Percentiles rank a stretch among this genome's conserved stretches.
phyloP scores from a whole-genome alignment of 1,140 invertebrate species.

The Helicoverpa armigera region DNA sequence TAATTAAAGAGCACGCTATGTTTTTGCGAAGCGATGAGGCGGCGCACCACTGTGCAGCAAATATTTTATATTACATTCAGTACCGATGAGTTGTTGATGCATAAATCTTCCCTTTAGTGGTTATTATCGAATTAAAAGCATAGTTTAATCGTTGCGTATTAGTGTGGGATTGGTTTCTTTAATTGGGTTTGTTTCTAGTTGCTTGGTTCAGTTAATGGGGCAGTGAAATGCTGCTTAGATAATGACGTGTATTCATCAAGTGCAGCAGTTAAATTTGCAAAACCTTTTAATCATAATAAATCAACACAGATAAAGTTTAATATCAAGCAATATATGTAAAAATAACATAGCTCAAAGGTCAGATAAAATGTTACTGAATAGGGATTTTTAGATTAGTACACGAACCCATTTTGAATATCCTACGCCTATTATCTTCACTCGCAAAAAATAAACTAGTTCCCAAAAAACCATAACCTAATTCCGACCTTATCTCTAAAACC shows the following conservation, averaged over 20 bases:
- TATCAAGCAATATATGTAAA: too few relatives aligned
- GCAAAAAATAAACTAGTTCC: too few relatives aligned
- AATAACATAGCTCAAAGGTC: too few relatives aligned
- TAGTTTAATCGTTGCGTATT: background rate
- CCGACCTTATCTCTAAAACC: background rate
- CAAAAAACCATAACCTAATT: background rate
- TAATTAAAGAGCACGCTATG: slow-evolving; percentile 52
- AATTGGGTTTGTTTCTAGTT: background rate
- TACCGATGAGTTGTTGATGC: background rate
- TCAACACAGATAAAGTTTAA: too few relatives aligned
- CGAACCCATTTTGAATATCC: too few relatives aligned
- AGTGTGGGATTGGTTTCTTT: background rate
- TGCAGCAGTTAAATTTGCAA: background rate
- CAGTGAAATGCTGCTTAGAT: background rate
- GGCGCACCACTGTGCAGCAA: slow-evolving; percentile 25
- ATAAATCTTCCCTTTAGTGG: slow-evolving; percentile 2
- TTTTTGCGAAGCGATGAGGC: slow-evolving; percentile 55
- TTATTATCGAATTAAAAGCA: background rate
- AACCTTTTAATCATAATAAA: too few relatives aligned
- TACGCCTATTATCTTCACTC: too few relatives aligned
- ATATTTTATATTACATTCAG: slow-evolving; percentile 26
- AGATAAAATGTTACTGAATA: too few relatives aligned
- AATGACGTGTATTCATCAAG: background rate
- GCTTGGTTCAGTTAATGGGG: background rate
- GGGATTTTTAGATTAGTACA: too few relatives aligned